Base-by-base conservation (phyloP, 2,113 vertebrate species). In the Atherinomorus stipes region DNA sequence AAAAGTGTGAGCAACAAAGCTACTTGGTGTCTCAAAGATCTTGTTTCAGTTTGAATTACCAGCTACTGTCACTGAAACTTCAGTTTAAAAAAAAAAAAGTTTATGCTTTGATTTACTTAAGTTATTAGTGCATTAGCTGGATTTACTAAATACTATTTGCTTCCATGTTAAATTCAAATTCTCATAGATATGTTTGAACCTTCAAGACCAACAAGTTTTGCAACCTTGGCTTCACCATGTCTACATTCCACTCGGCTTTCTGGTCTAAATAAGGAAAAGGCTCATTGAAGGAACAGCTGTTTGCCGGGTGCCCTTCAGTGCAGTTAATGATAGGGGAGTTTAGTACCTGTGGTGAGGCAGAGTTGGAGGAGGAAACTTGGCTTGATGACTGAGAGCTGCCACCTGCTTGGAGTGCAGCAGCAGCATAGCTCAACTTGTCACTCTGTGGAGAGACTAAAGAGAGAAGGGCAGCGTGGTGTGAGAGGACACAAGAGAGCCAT, bases 381-480 rank as follows among this genome's bases (percentile, higher is more conserved):
- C 76, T 40, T 10, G 89, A 54, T 10, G 90, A 67, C 23, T 69
- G 66, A 38, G 90, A 63, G 76, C 76, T 68, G 34, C 80, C 49
- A 3, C 88, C 81, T 11, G 93, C 85, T 80, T 96, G 95, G 64
- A 97, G 90, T 0, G 95, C 91, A 2, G 93, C 95, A 0, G 94
- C 87, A 13, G 96, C 96, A 0, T 97, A 97, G 85, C 94, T 97
- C 81, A 95, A 70, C 18, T 93, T 93, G 53, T 94, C 90, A 15
- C 75, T 94, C 73, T 92, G 91, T 15, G 92, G 87, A 65, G 93
- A 95, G 71, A 74, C 90, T 89, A 22, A 58, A 56, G n/a, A 71
- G 31, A 73, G 16, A 73, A 25, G 50, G 11, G 47, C 15, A 76
- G 7, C 59, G 25, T 44, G 13, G 7, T 7, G 38, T 74, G 45